Evolutionary conservation across 2,888 invertebrate species (phyloP).

Genomic region (Drosophila anomalata): DNA sequence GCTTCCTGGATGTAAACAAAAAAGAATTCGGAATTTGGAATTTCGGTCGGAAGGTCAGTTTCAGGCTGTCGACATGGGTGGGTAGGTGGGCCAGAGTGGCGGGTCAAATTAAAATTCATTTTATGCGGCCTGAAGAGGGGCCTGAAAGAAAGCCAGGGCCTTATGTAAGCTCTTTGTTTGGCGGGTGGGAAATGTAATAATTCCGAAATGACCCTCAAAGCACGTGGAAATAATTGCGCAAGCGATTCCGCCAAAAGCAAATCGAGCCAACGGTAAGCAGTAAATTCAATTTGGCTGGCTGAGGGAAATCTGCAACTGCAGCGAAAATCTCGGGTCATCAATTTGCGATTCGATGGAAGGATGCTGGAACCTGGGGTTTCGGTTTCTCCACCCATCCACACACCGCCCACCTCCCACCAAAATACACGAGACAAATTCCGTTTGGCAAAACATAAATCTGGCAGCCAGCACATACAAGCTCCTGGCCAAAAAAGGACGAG

Average conservation of each 20-base stretch:
- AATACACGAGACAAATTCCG: slow-evolving; percentile 60
- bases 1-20: slow-evolving; percentile 39
- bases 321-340: slow-evolving; percentile 70
- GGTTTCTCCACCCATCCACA: slow-evolving; percentile 2
- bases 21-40: slow-evolving; percentile 28
- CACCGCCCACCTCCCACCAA: background rate
- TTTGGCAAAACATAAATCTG: slow-evolving; percentile 63
- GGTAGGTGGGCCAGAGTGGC: slow-evolving; percentile 11
- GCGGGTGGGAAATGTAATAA: slow-evolving; percentile 53
- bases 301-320: slow-evolving; percentile 45
- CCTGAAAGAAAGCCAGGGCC: slow-evolving; percentile 38
- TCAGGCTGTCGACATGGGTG: slow-evolving; percentile 4
- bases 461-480: slow-evolving; percentile 20
- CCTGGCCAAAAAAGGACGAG: slow-evolving; percentile 12
- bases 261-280: slow-evolving; percentile 3
- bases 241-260: slow-evolving; percentile 27
- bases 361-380: slow-evolving; percentile 32
- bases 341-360: slow-evolving; percentile 46
- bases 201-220: slow-evolving; percentile 43
- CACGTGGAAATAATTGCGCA: slow-evolving; percentile 67
- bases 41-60: slow-evolving; percentile 6
- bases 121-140: slow-evolving; percentile 57
- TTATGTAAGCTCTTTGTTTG: slow-evolving; percentile 62
- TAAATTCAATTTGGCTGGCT: slow-evolving; percentile 55
- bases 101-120: slow-evolving; percentile 76